A percentile compares a stretch with the other conserved stretches of the same genome.
phyloP scores from a whole-genome alignment of 2,888 invertebrate species.

The Tholera decimalis region DNA sequence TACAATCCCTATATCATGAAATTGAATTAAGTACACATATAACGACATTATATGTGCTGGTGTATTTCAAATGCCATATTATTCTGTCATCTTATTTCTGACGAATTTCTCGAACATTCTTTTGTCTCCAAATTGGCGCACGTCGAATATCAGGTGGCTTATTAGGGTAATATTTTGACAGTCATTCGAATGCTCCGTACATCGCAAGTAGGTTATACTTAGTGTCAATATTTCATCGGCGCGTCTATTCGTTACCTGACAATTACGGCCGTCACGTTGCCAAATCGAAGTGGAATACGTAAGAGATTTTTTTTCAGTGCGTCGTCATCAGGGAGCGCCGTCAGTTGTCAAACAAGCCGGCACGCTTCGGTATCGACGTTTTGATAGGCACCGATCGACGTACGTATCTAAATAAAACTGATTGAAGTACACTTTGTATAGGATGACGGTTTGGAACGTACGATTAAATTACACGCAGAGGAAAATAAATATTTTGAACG shows the following conservation, averaged over 20 bases:
- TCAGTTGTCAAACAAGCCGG: slow-evolving; percentile 62
- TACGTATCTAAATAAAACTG: slow-evolving; percentile 65
- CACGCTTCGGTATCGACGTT: slow-evolving; percentile 52
- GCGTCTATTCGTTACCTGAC: slow-evolving; percentile 66
- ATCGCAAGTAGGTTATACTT: slow-evolving; percentile 39
- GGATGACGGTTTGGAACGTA: slow-evolving; percentile 32
- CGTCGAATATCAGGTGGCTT: slow-evolving; percentile 52
- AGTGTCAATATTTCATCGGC: slow-evolving; percentile 59
- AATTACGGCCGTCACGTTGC: slow-evolving; percentile 62
- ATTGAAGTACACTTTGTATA: slow-evolving; percentile 58
- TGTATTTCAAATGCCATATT: slow-evolving; percentile 47
- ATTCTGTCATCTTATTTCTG: slow-evolving; percentile 36
- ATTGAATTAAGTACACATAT: slow-evolving; percentile 33
- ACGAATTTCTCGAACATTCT: slow-evolving; percentile 35
- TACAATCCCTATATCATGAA: slow-evolving; percentile 23
- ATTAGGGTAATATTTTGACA: slow-evolving; percentile 58
- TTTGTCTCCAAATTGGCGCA: slow-evolving; percentile 55
- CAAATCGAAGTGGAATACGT: slow-evolving; percentile 59
- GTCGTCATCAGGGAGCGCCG: slow-evolving; percentile 56
- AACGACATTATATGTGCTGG: slow-evolving; percentile 31
- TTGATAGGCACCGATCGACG: slow-evolving; percentile 59
- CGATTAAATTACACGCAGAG: slow-evolving; percentile 54
- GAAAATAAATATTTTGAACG: slow-evolving; percentile 41
- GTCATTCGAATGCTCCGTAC: slow-evolving; percentile 51
- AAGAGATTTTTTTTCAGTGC: slow-evolving; percentile 54